Evolutionary conservation across 2,797 vertebrate species (phyloP), one percentile per base, ranked within the genome.

Genomic region (Microctenopoma lineatum): DNA sequence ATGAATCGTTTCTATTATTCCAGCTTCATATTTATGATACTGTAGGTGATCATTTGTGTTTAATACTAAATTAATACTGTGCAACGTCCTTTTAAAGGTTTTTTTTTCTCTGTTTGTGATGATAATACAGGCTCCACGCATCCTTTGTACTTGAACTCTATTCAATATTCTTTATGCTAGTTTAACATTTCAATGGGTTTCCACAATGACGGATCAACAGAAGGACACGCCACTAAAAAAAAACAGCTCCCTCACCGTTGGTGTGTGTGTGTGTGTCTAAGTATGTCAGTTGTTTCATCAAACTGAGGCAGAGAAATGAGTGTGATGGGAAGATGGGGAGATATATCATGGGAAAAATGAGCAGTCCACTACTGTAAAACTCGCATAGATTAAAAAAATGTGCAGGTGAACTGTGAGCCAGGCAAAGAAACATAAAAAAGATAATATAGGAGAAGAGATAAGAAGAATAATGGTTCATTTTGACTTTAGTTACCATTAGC

Each of bases 181-280:
- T 87, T 88, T 75, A 84, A 85, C 74, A 73, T 87, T 79, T 75
- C 83, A 89, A 89, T 89, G 72, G 81, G 51, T 76, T 78, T 72
- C 78, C 74, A 68, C 50, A 3, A 85, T 77, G 78, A 91, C 78
- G 76, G 74, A 87, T 86, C 82, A 83, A 82, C 70, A 39, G 41
- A 71, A 74, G 59, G 58, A 79, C 45, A 1, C 4, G 34, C 83
- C 73, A 83, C 81, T 72, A 87, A 75, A 80, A 44, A 18, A 68
- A 72, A 65, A 76, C 71, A 67, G 71, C 76, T 73, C 45, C 14
- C 60, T 71, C 76, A 68, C 59, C 52, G 78, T 42, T 2, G 25
- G 39, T 38, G 55, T 45, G 16, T 60, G 68, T 60, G 68, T 60
- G 66, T 60, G 68, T 36, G 62, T 12, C 13, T 60, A 61, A 34